Base-by-base conservation (phyloP, 2,113 vertebrate species). In the Ageneiosus marmoratus region DNA sequence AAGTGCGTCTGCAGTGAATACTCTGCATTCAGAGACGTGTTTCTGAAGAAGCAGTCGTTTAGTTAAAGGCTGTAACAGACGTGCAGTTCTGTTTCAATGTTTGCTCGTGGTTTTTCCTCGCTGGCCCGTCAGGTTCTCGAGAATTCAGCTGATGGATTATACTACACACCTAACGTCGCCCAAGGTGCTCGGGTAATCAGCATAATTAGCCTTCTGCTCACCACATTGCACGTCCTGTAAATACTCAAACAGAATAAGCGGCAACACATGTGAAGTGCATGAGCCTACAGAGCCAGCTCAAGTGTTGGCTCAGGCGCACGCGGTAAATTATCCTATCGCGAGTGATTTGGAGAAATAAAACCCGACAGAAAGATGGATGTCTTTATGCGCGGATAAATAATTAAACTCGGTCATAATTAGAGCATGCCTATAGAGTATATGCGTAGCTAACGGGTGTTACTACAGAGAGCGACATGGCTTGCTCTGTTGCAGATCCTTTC, bases 121-220 rank as follows among this genome's bases (percentile, higher is more conserved):
- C 34, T 46, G 50, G 32, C 65, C 37, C 41, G 51, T 60, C 80
- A 73, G 53, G 50, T 73, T 77, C 51, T 29, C 73, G 41, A 20
- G 76, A 41, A 69, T 11, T 44, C 73, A 69, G 27, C 50, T 77
- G 75, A 69, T 77, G 75, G 75, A 78, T 78, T 72, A 37, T n/a
- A 83, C 74, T 13, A 50, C 48, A 27, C 76, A 79, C 65, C 34
- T 70, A 50, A 72, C 55, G 82, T 60, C 67, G 76, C 82, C 34
- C 75, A 83, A 70, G 41, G 74, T 83, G 75, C 41, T 78, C 16
- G 63, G 22, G n/a, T 83, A 83, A 83, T 83, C 82, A 78, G 62
- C 34, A 37, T 60, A 79, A 72, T 79, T 84, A 79, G 53, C 65
- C 76, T 70, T 56, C 67, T 73, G 77, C 70, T 82, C 72, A 82